Conservation (phyloP, 2,113 vertebrate genomes). For the Rhinoderma darwinii region DNA sequence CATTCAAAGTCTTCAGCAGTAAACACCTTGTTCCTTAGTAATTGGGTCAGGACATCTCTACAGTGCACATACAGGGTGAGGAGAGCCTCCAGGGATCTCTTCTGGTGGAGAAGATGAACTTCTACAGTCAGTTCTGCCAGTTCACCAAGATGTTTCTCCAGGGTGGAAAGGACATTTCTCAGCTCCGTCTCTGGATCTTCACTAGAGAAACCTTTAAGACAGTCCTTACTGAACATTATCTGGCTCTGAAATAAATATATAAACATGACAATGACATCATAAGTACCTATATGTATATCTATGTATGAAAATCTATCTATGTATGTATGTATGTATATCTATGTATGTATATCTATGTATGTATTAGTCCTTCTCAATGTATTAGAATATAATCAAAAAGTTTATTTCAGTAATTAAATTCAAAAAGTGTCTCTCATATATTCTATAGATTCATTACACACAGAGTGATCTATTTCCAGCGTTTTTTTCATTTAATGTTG, state of each 20-base stretch:
- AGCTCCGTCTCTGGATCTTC: conserved; percentile 59
- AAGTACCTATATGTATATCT: too few relatives aligned
- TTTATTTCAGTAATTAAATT: too few relatives aligned
- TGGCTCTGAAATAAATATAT: conserved; percentile 67
- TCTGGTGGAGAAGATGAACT: conserved; percentile 56
- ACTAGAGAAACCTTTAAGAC: conserved; percentile 64
- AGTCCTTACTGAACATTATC: conserved; percentile 72
- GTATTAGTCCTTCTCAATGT: too few relatives aligned
- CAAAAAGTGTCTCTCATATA: too few relatives aligned
- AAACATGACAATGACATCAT: neutral
- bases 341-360: too few relatives aligned
- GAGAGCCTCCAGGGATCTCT: conserved; percentile 63
- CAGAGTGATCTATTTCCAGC: too few relatives aligned
- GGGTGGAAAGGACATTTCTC: conserved; percentile 19
- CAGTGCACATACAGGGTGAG: conserved; percentile 68
- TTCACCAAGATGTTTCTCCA: conserved; percentile 60
- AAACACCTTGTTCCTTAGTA: conserved; percentile 64
- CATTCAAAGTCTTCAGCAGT: conserved; percentile 71
- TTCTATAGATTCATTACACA: too few relatives aligned
- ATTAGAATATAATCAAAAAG: too few relatives aligned
- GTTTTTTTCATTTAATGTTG: too few relatives aligned
- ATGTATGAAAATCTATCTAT: too few relatives aligned
- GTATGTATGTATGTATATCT: too few relatives aligned
- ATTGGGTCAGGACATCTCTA: conserved; percentile 64
- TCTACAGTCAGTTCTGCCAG: conserved; percentile 58